Evolutionary conservation across 2,888 invertebrate genomes (phyloP).

Genomic region (Polietes domitor): DNA sequence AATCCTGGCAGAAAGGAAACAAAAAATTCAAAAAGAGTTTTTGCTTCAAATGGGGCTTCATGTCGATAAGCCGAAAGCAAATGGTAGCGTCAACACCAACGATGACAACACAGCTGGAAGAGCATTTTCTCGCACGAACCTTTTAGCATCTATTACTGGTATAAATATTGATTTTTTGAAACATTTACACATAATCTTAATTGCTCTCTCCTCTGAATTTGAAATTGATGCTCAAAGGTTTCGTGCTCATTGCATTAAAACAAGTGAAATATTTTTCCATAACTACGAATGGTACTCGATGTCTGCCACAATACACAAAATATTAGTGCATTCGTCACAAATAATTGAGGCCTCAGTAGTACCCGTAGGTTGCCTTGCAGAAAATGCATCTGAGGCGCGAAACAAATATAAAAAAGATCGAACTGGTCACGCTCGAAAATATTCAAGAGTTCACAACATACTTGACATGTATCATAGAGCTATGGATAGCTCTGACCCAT

Average conservation of each 20-base stretch:
- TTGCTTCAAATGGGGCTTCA: too few species aligned
- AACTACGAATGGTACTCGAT: conserved; percentile 45
- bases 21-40: too few species aligned
- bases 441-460: conserved; percentile 41
- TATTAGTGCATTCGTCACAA: conserved; percentile 48
- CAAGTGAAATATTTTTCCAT: too few species aligned
- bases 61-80: too few species aligned
- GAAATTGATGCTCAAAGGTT: conserved; percentile 47
- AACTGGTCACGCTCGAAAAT: conserved; percentile 49
- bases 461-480: conserved; percentile 32
- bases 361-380: conserved; percentile 32
- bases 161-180: too few species aligned
- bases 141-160: too few species aligned
- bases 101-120: too few species aligned
- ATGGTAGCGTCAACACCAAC: too few species aligned
- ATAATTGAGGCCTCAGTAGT: conserved; percentile 46
- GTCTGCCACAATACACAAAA: conserved; percentile 45
- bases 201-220: conserved; percentile 48
- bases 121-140: too few species aligned
- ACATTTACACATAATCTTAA: too few species aligned
- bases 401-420: conserved; percentile 37
- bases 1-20: too few species aligned
- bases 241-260: conserved; percentile 39
- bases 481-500: conserved; percentile 38
- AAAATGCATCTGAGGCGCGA: conserved; percentile 49